Conservation (phyloP, 2,113 vertebrate species). For the Panthera leo region DNA sequence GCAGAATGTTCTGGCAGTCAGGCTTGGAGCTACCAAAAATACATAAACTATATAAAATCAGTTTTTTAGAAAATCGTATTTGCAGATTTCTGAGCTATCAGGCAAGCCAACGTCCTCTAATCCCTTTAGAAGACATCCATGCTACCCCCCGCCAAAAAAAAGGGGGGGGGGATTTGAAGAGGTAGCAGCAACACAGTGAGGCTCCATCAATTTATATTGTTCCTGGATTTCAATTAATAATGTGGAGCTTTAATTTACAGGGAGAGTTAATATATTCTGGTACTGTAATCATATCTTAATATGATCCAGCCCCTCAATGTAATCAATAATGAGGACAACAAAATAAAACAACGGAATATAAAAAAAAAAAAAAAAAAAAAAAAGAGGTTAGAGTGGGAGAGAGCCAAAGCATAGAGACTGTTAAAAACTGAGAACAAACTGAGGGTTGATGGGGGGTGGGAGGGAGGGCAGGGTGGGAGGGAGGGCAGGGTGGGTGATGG, state of each 20-base stretch:
- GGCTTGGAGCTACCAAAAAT: constrained; percentile 59
- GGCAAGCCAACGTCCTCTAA: constrained; percentile 53
- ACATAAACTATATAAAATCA: neutral
- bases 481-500: too few species aligned
- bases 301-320: constrained; percentile 58
- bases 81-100: constrained; percentile 68
- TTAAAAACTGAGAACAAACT: too few species aligned
- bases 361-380: too few species aligned
- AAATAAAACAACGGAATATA: constrained; percentile 52
- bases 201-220: constrained; percentile 61
- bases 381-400: too few species aligned
- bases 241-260: constrained; percentile 46
- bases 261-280: constrained; percentile 41
- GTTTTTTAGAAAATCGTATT: constrained; percentile 58
- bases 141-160: neutral
- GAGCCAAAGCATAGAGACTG: too few species aligned
- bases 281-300: constrained; percentile 47
- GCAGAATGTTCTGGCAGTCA: constrained; percentile 55
- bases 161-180: constrained; percentile 25
- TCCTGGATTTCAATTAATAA: constrained; percentile 50
- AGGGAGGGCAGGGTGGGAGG: too few species aligned
- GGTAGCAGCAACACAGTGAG: constrained; percentile 44
- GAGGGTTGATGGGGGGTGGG: too few species aligned
- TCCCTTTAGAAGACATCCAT: constrained; percentile 29
- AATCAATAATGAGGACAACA: constrained; percentile 48